Conservation (phyloP, 2,888 invertebrate genomes). For the Scotopteryx bipunctaria region DNA sequence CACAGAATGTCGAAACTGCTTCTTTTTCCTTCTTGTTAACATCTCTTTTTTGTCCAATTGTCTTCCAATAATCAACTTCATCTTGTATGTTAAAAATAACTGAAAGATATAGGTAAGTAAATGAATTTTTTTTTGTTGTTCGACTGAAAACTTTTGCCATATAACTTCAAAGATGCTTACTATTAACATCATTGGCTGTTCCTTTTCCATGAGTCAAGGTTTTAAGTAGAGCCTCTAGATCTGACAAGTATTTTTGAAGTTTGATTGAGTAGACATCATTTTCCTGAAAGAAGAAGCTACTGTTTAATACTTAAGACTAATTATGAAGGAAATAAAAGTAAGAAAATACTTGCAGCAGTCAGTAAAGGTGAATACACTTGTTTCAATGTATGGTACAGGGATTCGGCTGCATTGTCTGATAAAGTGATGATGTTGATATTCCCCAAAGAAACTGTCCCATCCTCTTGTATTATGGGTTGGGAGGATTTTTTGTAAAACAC, state of each 20-base stretch:
- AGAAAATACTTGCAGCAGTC: constrained; percentile 53
- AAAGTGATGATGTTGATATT: constrained; percentile 68
- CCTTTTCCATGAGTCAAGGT: constrained; percentile 69
- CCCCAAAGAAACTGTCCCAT: constrained; percentile 45
- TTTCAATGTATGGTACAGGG: constrained; percentile 70
- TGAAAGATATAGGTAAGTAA: constrained; percentile 57
- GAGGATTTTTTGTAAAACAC: constrained; percentile 70
- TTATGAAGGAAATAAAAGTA: neutral
- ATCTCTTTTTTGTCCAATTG: constrained; percentile 76
- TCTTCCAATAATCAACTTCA: constrained; percentile 89
- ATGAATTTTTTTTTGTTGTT: neutral
- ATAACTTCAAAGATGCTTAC: constrained; percentile 46
- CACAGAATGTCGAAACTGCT: constrained; percentile 83
- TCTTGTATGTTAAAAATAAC: constrained; percentile 87
- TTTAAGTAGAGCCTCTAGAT: constrained; percentile 70
- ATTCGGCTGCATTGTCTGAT: constrained; percentile 65
- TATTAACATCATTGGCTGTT: constrained; percentile 58
- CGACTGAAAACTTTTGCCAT: neutral
- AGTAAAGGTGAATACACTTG: constrained; percentile 74
- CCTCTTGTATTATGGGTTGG: constrained; percentile 51
- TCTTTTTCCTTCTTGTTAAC: constrained; percentile 79
- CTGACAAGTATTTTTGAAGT: constrained; percentile 68
- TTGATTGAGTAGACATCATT: constrained; percentile 70
- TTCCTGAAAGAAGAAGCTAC: constrained; percentile 58
- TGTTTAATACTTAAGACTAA: neutral